A percentile compares a stretch with the other conserved stretches of the same genome.
Conservation (phyloP, 2,113 vertebrate species). For the Ailurus styani region DNA sequence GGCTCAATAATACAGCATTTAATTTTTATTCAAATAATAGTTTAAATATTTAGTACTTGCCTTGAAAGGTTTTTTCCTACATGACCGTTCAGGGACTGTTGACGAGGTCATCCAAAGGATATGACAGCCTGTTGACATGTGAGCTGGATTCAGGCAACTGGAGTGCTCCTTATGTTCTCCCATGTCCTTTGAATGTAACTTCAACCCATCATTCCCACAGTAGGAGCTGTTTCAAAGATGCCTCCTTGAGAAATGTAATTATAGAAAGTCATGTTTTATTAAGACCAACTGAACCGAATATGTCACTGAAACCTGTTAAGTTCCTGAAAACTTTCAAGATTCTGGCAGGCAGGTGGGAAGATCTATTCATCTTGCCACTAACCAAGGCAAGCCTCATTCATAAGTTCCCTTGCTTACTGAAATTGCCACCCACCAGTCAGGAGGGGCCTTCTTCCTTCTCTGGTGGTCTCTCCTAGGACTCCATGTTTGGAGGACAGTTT, state of each 20-base stretch:
- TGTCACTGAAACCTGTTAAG: not conserved
- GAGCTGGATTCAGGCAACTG: not conserved
- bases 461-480: not conserved
- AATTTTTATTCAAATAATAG: not conserved
- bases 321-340: not conserved
- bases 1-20: not conserved
- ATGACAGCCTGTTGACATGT: not conserved
- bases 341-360: not conserved
- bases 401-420: not conserved
- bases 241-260: not conserved
- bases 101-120: not conserved
- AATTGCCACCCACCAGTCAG: not conserved
- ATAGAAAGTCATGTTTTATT: too few relatives aligned
- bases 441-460: not conserved
- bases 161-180: not conserved
- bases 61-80: not conserved
- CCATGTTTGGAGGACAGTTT: not conserved
- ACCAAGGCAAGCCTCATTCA: not conserved
- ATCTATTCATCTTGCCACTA: not conserved
- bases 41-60: not conserved
- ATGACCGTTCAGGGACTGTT: not conserved
- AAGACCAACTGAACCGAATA: not conserved
- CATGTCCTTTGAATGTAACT: not conserved
- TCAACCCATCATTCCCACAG: not conserved
- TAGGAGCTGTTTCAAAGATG: not conserved